Evolutionary conservation across 1,140 invertebrate species (phyloP).

Genomic region (Bacillus rossius): DNA sequence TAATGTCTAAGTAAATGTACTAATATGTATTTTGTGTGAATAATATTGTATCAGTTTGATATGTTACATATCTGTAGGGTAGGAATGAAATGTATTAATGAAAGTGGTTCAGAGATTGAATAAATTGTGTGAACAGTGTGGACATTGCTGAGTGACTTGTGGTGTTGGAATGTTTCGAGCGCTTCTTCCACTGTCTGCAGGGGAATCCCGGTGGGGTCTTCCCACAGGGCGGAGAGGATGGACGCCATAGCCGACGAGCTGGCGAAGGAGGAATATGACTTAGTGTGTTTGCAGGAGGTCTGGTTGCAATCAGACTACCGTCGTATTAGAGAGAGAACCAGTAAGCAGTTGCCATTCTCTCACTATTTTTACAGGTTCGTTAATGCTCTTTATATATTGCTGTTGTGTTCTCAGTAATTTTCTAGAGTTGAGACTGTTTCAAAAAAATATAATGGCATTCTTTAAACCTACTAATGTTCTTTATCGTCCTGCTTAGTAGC

Average conservation of each 20-base stretch:
- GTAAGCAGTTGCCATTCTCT: slow-evolving; percentile 63
- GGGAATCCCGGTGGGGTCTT: slow-evolving; percentile 78
- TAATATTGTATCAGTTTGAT: too few relatives aligned
- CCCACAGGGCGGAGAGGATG: slow-evolving; percentile 68
- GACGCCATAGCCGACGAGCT: slow-evolving; percentile 74
- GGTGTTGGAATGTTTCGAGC: too few relatives aligned
- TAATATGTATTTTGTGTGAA: too few relatives aligned
- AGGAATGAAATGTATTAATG: too few relatives aligned
- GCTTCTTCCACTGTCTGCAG: slow-evolving; percentile 47
- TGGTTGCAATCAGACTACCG: slow-evolving; percentile 78
- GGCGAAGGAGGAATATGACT: slow-evolving; percentile 63
- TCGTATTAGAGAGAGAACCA: slow-evolving; percentile 55
- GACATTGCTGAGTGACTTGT: too few relatives aligned
- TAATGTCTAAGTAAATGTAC: too few relatives aligned
- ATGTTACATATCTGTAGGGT: too few relatives aligned
- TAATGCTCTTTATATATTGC: background rate
- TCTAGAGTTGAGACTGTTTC: background rate
- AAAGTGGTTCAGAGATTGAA: too few relatives aligned
- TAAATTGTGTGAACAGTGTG: too few relatives aligned
- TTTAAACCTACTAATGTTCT: background rate
- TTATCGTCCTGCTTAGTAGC: background rate
- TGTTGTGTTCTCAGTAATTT: slow-evolving; percentile 1
- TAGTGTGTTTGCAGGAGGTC: slow-evolving; percentile 91
- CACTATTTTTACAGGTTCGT: slow-evolving; percentile 90
- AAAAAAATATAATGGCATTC: background rate